Evolutionary conservation across 2,113 vertebrate genomes (phyloP), one percentile per base, ranked within the genome.

Genomic region (Salvelinus namaycush): DNA sequence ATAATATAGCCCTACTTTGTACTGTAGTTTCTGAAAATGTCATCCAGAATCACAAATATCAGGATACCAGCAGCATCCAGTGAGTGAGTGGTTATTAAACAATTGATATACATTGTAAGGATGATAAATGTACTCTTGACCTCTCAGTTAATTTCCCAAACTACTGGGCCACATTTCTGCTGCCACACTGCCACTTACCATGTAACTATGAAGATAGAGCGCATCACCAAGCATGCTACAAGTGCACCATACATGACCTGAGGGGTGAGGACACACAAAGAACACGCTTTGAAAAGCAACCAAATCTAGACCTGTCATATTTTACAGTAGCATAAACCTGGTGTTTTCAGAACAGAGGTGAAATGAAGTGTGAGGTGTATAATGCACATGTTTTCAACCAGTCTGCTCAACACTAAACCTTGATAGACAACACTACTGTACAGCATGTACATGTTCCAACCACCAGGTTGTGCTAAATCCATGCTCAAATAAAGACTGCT

Each of bases 181-280:
- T 51, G 31, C 44, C 12, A 27, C 59, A 34, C 4, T 6, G 59
- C 14, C 16, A 93, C 97, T 95, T 89, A 99, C 97, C 98, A 99
- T 75, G 96, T 96, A 62, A 98, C 97, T 89, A 99, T 97, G 92
- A 97, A 99, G 89, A 99, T 87, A 57, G 97, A 97, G 39, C 97
- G 93, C 22, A 99, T 86, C 70, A 99, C 97, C 70, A 99, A 90
- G 78, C 95, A 93, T 72, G 94, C 95, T 54, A 99, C 97, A 26
- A 99, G 91, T 0, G 93, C 88, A 65, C 96, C 97, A 76, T 99
- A 99, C 97, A 99, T 99, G 78, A 99, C 94, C 98, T 99, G 87
- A n/a, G 86, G 70, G 26, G 3, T 44, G 39, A 65, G 24, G 34
- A 13, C 60, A 71, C 59, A 65, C 22, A 65, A 11, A 14, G 29